phyloP scores from a whole-genome alignment of 2,888 invertebrate genomes.

The Rugalucina vietnamica region DNA sequence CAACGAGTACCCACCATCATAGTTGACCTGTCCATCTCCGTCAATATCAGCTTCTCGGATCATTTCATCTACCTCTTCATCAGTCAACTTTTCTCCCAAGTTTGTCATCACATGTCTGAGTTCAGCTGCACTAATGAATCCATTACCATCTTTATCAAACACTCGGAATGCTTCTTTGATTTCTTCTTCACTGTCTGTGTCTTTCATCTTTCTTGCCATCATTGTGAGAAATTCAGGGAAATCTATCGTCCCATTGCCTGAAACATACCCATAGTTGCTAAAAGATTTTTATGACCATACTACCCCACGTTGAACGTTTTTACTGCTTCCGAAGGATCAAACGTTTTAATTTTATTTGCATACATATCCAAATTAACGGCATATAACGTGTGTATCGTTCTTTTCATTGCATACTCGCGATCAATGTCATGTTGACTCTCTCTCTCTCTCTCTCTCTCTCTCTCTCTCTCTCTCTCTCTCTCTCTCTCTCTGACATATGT shows the following conservation, averaged over 20 bases:
- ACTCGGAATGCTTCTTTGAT: conserved; percentile 15
- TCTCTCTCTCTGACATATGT: no score
- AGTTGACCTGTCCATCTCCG: conserved; percentile 16
- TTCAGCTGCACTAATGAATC: conserved; percentile 17
- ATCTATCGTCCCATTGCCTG: conserved; percentile 13
- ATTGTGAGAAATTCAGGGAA: conserved; percentile 13
- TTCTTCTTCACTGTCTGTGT: conserved; percentile 2
- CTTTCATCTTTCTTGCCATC: background rate
- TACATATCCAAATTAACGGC: no score
- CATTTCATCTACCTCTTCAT: conserved; percentile 23
- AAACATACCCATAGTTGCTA: no score
- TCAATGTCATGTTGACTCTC: no score
- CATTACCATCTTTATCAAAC: conserved; percentile 18
- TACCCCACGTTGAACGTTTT: no score
- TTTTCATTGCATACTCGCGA: no score
- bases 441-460: no score
- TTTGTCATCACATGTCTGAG: conserved; percentile 18
- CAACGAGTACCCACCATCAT: conserved; percentile 5
- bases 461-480: no score
- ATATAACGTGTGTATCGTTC: no score
- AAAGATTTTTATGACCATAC: no score
- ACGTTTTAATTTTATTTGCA: no score
- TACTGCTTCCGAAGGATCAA: no score
- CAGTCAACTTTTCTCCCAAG: conserved; percentile 17
- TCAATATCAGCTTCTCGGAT: conserved; percentile 19